phyloP scores from a whole-genome alignment of 2,888 invertebrate species.

The Ornithoptera alexandrae region DNA sequence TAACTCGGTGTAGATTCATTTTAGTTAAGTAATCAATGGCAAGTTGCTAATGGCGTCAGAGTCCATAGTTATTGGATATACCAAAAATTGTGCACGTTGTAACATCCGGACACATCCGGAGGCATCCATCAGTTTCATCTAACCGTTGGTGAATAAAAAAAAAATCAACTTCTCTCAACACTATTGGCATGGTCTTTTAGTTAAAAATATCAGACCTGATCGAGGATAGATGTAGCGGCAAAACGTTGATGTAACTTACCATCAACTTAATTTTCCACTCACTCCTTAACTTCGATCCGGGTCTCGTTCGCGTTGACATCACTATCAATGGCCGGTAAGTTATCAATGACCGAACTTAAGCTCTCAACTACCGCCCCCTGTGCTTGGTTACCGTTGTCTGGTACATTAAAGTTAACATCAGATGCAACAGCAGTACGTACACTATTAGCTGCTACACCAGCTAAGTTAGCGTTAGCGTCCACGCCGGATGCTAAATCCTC shows the following conservation, averaged over 20 bases:
- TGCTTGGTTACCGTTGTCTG: conserved; percentile 19
- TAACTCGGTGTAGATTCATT: too few relatives aligned
- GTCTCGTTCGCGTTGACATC: conserved; percentile 65
- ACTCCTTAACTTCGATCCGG: conserved; percentile 18
- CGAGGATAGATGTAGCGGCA: background rate
- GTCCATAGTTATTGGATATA: too few relatives aligned
- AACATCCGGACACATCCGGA: too few relatives aligned
- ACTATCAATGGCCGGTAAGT: conserved; percentile 67
- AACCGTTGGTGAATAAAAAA: too few relatives aligned
- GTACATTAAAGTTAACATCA: conserved; percentile 22
- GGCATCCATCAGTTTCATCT: too few relatives aligned
- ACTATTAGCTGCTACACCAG: background rate
- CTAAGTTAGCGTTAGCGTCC: conserved; percentile 33
- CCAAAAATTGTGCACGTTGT: too few relatives aligned
- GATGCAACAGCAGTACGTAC: background rate
- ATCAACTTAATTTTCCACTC: conserved; percentile 7
- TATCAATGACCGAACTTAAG: conserved; percentile 61
- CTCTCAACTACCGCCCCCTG: conserved; percentile 36
- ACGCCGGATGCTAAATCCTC: conserved; percentile 52
- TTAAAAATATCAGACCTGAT: background rate
- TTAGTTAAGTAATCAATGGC: too few relatives aligned
- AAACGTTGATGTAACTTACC: background rate
- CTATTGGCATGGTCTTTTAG: too few relatives aligned
- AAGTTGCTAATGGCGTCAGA: too few relatives aligned
- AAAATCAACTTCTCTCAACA: too few relatives aligned